phyloP scores from a whole-genome alignment of 2,888 invertebrate species.

The Yponomeuta cagnagella region DNA sequence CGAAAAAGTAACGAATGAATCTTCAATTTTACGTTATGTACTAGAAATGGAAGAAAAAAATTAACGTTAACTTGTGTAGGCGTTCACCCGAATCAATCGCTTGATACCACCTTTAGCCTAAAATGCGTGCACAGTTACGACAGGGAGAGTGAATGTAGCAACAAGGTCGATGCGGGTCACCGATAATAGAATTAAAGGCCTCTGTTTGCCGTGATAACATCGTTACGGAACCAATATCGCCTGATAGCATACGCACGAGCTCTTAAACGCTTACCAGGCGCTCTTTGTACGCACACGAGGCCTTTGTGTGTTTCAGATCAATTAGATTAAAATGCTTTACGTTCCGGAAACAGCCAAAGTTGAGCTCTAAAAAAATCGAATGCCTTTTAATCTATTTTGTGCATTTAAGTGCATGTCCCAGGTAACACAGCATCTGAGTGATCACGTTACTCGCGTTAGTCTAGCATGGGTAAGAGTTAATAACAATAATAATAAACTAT shows the following conservation, averaged over 20 bases:
- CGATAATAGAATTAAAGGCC: conserved; percentile 49
- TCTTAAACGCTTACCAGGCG: not conserved
- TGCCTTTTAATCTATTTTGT: not conserved
- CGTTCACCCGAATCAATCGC: no score
- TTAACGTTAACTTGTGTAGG: no score
- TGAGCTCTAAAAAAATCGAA: not conserved
- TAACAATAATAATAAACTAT: not conserved
- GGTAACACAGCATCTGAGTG: not conserved
- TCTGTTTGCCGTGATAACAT: conserved; percentile 50
- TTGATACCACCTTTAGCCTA: not conserved
- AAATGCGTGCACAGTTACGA: not conserved
- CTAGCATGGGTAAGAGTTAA: not conserved
- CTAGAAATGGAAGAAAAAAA: no score
- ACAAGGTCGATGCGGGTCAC: conserved; percentile 38
- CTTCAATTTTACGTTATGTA: no score
- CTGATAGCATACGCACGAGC: conserved; percentile 21
- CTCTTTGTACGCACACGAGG: not conserved
- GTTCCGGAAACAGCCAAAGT: not conserved
- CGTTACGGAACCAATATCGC: conserved; percentile 46
- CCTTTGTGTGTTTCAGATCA: not conserved
- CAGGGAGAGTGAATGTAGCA: conserved; percentile 12
- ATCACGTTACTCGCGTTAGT: not conserved
- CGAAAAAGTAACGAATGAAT: no score
- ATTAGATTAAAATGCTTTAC: not conserved
- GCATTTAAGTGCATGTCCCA: not conserved